Percentiles rank a stretch among this genome's conserved stretches.
Evolutionary conservation across 2,113 vertebrate genomes (phyloP).

Genomic region (Triplophysa siluroides): DNA sequence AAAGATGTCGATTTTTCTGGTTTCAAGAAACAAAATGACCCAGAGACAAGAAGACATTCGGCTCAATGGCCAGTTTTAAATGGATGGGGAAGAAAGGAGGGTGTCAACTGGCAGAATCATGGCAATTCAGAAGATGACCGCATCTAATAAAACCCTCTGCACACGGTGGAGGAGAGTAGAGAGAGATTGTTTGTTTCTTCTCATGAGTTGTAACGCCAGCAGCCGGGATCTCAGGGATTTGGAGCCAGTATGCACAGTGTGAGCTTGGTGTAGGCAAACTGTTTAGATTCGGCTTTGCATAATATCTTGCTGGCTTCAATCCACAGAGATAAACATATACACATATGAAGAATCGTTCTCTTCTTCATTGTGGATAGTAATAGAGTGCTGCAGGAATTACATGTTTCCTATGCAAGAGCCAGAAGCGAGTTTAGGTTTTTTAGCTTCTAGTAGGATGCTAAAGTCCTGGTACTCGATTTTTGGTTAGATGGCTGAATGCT

Average conservation of each 20-base stretch:
- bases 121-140: conserved; percentile 9
- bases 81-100: background rate
- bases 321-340: conserved; percentile 26
- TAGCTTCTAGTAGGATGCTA: no score
- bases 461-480: no score
- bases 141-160: conserved; percentile 1
- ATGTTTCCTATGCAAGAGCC: no score
- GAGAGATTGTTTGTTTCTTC: background rate
- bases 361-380: no score
- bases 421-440: no score
- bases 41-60: conserved; percentile 31
- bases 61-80: conserved; percentile 6
- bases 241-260: conserved; percentile 18
- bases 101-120: conserved; percentile 18
- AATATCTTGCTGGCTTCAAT: conserved; percentile 36
- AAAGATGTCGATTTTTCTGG: background rate
- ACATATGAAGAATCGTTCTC: background rate
- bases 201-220: background rate
- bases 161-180: background rate
- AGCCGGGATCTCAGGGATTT: background rate
- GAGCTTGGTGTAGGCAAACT: conserved; percentile 45
- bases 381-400: no score
- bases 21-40: background rate
- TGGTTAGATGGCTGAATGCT: no score
- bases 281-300: conserved; percentile 33